A percentile compares a stretch with the other conserved stretches of the same genome.
Evolutionary conservation across 1,140 invertebrate genomes (phyloP).

Genomic region (Drosophila biarmipes): DNA sequence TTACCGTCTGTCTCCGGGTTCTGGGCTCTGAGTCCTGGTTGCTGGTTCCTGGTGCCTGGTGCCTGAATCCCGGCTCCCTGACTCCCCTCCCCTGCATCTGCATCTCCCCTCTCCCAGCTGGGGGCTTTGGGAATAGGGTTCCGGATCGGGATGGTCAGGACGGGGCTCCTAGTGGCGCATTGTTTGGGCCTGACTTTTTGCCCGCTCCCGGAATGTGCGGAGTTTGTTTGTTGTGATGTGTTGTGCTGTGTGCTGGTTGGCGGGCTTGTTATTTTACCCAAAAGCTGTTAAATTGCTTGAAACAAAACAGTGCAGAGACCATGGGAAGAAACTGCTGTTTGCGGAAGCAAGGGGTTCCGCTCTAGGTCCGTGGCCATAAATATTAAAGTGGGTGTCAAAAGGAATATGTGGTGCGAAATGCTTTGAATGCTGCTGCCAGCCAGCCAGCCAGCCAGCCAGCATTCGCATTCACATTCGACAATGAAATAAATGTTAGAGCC

Average conservation of each 20-base stretch:
- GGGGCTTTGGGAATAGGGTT: background rate
- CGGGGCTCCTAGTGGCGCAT: slow-evolving; percentile 51
- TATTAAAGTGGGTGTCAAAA: slow-evolving; percentile 67
- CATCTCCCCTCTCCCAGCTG: background rate
- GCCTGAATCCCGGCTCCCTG: background rate
- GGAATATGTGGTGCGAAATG: slow-evolving; percentile 63
- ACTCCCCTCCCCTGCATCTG: slow-evolving; percentile 4
- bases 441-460: too few species aligned
- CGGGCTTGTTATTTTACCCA: slow-evolving; percentile 80
- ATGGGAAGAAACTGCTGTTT: slow-evolving; percentile 47
- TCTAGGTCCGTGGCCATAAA: slow-evolving; percentile 54
- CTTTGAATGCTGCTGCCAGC: slow-evolving; percentile 36
- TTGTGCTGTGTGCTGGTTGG: slow-evolving; percentile 27
- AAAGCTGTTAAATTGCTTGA: slow-evolving; percentile 82
- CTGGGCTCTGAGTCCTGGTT: slow-evolving; percentile 1
- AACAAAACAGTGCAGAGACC: slow-evolving; percentile 58
- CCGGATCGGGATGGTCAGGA: slow-evolving; percentile 2
- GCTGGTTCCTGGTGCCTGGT: slow-evolving; percentile 1
- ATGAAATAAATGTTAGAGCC: slow-evolving; percentile 32
- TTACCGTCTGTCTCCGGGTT: slow-evolving; percentile 3
- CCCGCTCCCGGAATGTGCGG: slow-evolving; percentile 46
- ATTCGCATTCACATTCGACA: slow-evolving; percentile 26
- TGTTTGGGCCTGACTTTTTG: slow-evolving; percentile 78
- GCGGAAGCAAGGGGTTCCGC: background rate
- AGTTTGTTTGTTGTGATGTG: slow-evolving; percentile 56